Evolutionary conservation across 2,113 vertebrate species (phyloP), one percentile per base, ranked within the genome.

Genomic region (Vulpes lagopus): DNA sequence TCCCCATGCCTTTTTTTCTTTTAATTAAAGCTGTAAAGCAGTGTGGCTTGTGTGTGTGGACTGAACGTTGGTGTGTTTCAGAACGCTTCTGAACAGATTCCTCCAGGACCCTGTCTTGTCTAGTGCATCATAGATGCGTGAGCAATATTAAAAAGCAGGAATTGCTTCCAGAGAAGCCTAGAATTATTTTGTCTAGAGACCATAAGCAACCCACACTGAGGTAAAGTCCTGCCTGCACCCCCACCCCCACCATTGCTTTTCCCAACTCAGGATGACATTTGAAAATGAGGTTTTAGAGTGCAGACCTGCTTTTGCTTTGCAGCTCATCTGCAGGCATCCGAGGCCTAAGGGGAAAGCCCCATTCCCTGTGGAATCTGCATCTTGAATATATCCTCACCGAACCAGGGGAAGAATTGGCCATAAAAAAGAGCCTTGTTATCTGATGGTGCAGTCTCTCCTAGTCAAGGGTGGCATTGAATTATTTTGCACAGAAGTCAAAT

Each of bases 401-500:
- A 67, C 51, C 32, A 43, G 10, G 57, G 38, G 30, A 35, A 91
- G 59, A 81, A 20, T 82, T 76, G 53, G 51, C 87, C 85, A 89
- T 87, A 55, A 93, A 94, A 94, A 94, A 73, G 23, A 87, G 55
- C 59, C 89, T 95, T 78, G 80, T 84, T 97, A 89, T 82, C 55
- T 78, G 38, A 78, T 76, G 71, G 53, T n/a, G 19, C 17, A 0
- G 8, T 49, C 43, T 81, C 87, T 87, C 30, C 14, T 80, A 71
- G 64, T 80, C 43, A 23, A 67, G 91, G 55, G n/a, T 89, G 30
- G 60, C 80, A 38, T 67, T 90, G 55, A 97, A 86, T 97, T 96
- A 79, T 95, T 97, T 97, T 91, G 76, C 84, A 96, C 79, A 7
- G 16, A 96, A 96, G 94, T 96, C 96, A 95, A 94, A 96, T 97